Evolutionary conservation across 2,888 invertebrate genomes (phyloP).

Genomic region (Pimpla rufipes): DNA sequence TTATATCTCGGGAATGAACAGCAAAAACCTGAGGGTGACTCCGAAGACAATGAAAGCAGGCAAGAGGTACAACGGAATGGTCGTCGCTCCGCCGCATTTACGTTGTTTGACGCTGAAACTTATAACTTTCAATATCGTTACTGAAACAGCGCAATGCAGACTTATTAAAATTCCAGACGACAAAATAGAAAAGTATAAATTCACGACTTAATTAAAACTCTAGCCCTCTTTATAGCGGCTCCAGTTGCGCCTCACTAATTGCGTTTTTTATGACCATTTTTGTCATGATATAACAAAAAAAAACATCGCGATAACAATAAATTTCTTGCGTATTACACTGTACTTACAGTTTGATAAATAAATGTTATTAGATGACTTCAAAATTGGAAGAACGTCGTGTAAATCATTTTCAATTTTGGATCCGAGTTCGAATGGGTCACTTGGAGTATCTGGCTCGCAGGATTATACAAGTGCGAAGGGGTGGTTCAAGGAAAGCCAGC

Average conservation of each 20-base stretch:
- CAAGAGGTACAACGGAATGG: slow-evolving; percentile 47
- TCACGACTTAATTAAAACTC: slow-evolving; percentile 1
- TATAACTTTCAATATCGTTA: slow-evolving; percentile 47
- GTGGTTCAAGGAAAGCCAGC: not conserved
- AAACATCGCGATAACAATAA: too few species aligned
- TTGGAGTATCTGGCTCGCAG: slow-evolving; percentile 33
- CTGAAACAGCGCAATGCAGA: slow-evolving; percentile 45
- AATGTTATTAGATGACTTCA: too few species aligned
- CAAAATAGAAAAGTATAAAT: not conserved
- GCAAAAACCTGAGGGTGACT: not conserved
- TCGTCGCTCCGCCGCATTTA: slow-evolving; percentile 38
- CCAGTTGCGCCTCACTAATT: not conserved
- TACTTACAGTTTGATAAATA: too few species aligned
- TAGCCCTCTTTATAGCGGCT: not conserved
- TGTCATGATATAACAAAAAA: too few species aligned
- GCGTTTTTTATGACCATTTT: not conserved
- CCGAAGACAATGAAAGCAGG: not conserved
- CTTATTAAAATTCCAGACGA: slow-evolving; percentile 52
- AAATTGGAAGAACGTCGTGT: not conserved
- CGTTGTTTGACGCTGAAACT: slow-evolving; percentile 45
- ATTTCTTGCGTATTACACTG: too few species aligned
- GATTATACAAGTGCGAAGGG: not conserved
- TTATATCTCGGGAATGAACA: not conserved
- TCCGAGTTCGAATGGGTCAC: slow-evolving; percentile 21
- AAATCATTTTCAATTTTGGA: slow-evolving; percentile 34